Evolutionary conservation across 2,888 invertebrate genomes (phyloP).

Genomic region (Dusona sp.): DNA sequence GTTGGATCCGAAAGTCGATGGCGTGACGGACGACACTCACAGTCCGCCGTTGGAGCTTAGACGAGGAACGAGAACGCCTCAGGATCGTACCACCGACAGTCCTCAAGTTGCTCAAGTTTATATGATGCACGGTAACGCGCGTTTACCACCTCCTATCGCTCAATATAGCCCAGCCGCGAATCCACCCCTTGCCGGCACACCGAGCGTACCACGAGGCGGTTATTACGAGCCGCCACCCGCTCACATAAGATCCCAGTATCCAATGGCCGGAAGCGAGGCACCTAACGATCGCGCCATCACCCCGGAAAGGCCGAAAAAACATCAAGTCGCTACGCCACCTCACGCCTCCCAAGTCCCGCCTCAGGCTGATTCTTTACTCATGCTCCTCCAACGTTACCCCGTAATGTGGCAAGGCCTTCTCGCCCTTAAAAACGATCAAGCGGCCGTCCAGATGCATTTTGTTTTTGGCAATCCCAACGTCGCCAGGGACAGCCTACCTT

Average conservation of each 20-base stretch:
- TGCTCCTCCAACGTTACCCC: slow-evolving; percentile 95
- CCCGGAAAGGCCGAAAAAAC: slow-evolving; percentile 86
- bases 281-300: slow-evolving; percentile 85
- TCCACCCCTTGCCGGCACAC: slow-evolving; percentile 77
- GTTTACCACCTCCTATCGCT: slow-evolving; percentile 83
- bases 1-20: slow-evolving; percentile 87
- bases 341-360: slow-evolving; percentile 92
- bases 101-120: slow-evolving; percentile 90
- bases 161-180: slow-evolving; percentile 79
- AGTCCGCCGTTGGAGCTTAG: slow-evolving; percentile 91
- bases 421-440: slow-evolving; percentile 98
- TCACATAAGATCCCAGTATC: slow-evolving; percentile 85
- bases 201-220: slow-evolving; percentile 83
- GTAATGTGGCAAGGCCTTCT: slow-evolving; percentile 99
- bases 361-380: slow-evolving; percentile 93
- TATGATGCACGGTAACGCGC: slow-evolving; percentile 85
- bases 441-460: slow-evolving; percentile 99
- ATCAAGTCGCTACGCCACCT: slow-evolving; percentile 84
- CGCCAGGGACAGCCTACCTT: slow-evolving; percentile 94
- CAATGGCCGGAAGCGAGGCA: slow-evolving; percentile 82
- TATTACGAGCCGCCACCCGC: slow-evolving; percentile 89
- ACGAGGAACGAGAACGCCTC: slow-evolving; percentile 84
- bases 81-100: slow-evolving; percentile 89
- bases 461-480: slow-evolving; percentile 97
- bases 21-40: slow-evolving; percentile 87